Conservation (phyloP, 2,797 vertebrate genomes). For the Phyllotis vaccarum region DNA sequence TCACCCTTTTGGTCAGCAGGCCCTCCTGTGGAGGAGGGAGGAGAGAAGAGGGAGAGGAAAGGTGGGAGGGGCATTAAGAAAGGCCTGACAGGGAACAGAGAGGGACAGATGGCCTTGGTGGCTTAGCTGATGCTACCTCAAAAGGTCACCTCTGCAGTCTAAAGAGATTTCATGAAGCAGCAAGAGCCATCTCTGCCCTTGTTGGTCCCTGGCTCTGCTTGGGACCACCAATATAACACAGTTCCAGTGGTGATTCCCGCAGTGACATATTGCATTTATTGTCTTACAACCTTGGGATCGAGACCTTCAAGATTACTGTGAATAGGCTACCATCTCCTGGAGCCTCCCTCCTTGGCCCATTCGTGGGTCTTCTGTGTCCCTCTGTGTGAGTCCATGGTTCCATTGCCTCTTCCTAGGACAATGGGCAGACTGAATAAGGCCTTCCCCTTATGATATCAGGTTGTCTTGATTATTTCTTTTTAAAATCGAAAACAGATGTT, state of each 20-base stretch:
- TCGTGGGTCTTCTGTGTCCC: background rate
- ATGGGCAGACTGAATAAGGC: too few species aligned
- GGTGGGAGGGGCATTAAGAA: too few species aligned
- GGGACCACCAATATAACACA: background rate
- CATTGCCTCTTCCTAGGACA: background rate
- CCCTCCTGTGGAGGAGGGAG: background rate
- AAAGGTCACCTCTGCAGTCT: background rate
- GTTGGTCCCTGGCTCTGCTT: background rate
- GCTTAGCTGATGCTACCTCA: background rate
- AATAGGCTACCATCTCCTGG: background rate
- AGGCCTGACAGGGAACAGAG: background rate
- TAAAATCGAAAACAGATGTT: background rate
- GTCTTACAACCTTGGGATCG: background rate
- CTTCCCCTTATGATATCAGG: too few species aligned
- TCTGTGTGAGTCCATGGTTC: background rate
- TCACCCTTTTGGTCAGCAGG: background rate
- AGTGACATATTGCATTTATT: background rate
- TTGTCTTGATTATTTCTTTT: background rate
- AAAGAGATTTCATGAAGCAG: background rate
- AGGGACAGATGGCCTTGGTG: fast-evolving
- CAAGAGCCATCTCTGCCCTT: background rate
- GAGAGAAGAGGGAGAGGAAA: too few species aligned
- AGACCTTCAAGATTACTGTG: background rate
- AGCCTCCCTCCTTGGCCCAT: background rate
- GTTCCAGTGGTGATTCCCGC: background rate